These are phyloP conservation scores for Raja brachyura DNA, from an alignment of 2,113 vertebrate species.

Conservation along the genomic window DNA sequence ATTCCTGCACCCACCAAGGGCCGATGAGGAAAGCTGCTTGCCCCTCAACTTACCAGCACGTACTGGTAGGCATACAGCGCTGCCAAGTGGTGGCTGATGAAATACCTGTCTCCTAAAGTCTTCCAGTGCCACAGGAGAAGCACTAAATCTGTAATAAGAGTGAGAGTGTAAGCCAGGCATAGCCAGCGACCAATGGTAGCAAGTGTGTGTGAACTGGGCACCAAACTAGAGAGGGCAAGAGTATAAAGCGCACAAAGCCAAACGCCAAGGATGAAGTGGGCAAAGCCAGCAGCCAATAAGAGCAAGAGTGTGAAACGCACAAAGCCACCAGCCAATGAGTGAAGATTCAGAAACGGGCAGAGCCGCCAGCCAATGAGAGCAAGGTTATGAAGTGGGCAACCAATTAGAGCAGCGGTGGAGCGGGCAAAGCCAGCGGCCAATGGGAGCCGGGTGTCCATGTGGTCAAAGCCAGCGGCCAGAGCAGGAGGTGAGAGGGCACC, in stretches of 20 bases:
- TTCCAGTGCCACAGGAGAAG: conserved; percentile 68
- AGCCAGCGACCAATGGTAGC: not conserved
- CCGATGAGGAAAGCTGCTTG: not conserved
- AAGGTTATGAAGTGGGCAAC: not conserved
- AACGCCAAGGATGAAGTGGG: not conserved
- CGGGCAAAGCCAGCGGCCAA: not conserved
- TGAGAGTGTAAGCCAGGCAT: not conserved
- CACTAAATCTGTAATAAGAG: conserved; percentile 56
- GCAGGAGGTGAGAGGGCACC: not conserved
- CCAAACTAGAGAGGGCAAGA: not conserved
- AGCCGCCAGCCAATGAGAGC: not conserved
- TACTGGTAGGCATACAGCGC: conserved; percentile 72
- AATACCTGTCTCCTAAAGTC: conserved; percentile 66
- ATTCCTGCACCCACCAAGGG: not conserved
- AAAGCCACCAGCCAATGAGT: not conserved
- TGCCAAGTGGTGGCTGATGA: conserved; percentile 68
- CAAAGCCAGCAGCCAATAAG: not conserved
- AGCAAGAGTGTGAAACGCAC: not conserved
- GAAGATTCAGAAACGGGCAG: not conserved
- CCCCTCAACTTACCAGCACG: conserved; percentile 62
- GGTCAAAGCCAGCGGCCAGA: not conserved
- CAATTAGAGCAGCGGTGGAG: not conserved
- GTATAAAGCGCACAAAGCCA: not conserved
- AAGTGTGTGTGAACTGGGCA: not conserved
- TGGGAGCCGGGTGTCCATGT: not conserved